A percentile compares a stretch with the other conserved stretches of the same genome.
Conservation (phyloP, 2,113 vertebrate species). For the Dinomys branickii region DNA sequence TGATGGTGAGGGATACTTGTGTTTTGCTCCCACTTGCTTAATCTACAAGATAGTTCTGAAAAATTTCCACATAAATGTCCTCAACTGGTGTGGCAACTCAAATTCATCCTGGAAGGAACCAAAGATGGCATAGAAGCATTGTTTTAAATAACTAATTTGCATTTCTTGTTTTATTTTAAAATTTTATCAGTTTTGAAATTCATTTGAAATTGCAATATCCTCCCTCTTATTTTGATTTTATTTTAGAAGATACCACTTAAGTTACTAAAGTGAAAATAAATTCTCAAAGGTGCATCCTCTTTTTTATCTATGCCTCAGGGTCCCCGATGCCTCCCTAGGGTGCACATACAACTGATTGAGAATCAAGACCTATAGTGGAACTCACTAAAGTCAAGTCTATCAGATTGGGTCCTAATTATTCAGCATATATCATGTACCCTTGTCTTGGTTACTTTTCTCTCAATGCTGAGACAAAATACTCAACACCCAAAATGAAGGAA, state of each 20-base stretch:
- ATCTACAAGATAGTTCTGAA: not conserved
- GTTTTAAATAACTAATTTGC: not conserved
- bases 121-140: not conserved
- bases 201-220: not conserved
- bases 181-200: slow-evolving; percentile 34
- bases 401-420: not conserved
- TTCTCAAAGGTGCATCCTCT: not conserved
- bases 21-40: not conserved
- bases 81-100: not conserved
- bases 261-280: not conserved
- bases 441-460: too few species aligned
- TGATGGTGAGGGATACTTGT: not conserved
- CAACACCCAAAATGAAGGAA: too few species aligned
- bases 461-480: too few species aligned
- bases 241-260: slow-evolving; percentile 10
- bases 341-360: not conserved
- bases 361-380: not conserved
- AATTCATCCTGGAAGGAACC: not conserved
- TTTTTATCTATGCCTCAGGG: not conserved
- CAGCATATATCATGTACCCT: too few species aligned
- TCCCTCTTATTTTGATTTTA: slow-evolving; percentile 2
- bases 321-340: not conserved
- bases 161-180: not conserved
- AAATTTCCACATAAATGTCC: not conserved
- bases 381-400: not conserved